Evolutionary conservation across 2,113 vertebrate genomes (phyloP).

Genomic region (Asarcornis scutulata): DNA sequence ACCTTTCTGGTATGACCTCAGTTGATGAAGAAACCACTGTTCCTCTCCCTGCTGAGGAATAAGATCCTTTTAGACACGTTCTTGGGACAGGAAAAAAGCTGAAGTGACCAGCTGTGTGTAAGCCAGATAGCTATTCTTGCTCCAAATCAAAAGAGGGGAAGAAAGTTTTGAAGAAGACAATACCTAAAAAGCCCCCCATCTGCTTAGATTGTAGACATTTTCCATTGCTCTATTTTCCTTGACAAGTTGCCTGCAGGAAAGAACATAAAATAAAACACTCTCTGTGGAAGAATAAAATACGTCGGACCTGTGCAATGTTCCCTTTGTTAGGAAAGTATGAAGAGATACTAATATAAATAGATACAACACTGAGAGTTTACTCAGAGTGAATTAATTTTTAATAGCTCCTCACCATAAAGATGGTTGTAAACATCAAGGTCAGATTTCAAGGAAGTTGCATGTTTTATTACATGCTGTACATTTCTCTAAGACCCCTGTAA

Average conservation of each 20-base stretch:
- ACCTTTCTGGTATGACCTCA: constrained; percentile 11
- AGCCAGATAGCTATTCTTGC: constrained; percentile 33
- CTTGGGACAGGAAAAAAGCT: neutral
- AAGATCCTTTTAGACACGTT: constrained; percentile 49
- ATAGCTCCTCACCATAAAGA: neutral
- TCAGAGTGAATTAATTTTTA: constrained; percentile 13
- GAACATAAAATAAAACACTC: neutral
- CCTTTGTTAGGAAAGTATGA: neutral
- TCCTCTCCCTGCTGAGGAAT: constrained; percentile 34
- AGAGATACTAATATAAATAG: neutral
- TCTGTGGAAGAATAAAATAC: neutral
- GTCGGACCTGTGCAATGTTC: neutral
- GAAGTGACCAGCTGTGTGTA: constrained; percentile 6
- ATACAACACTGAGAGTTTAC: neutral
- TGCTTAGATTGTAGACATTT: constrained; percentile 17
- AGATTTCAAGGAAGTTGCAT: constrained; percentile 9
- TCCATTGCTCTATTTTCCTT: constrained; percentile 29
- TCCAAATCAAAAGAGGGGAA: constrained; percentile 36
- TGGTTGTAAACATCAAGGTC: constrained; percentile 10
- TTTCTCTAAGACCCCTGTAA: neutral
- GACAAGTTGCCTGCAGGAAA: neutral
- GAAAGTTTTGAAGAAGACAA: constrained; percentile 45
- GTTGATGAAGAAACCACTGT: neutral
- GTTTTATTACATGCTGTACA: neutral
- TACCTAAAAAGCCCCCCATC: neutral